Evolutionary conservation across 2,113 vertebrate species (phyloP).

Genomic region (Phaethon lepturus): DNA sequence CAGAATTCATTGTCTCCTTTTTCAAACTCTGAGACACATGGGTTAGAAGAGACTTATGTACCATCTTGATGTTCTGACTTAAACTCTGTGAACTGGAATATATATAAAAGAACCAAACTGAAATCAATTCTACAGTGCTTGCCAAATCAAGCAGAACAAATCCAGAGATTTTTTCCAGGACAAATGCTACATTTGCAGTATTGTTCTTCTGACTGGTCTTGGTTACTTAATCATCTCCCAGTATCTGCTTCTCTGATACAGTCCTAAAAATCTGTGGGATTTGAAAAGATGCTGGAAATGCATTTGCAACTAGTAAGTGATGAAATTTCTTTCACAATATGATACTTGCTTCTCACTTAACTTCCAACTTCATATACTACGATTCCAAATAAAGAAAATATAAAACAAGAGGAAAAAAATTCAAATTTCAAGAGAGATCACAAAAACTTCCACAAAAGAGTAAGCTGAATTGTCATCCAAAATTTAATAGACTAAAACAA

Average conservation of each 20-base stretch:
- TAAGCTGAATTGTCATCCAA: background rate
- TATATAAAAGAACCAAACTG: background rate
- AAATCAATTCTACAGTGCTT: background rate
- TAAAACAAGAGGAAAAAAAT: background rate
- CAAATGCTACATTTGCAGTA: background rate
- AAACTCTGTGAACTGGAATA: background rate
- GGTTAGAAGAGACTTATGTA: background rate
- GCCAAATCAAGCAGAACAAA: background rate
- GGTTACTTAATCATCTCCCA: background rate
- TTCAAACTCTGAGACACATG: background rate
- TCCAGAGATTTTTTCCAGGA: rapidly evolving
- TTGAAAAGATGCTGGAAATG: background rate
- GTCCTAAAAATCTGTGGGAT: background rate
- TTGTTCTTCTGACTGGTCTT: background rate
- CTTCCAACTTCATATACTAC: background rate
- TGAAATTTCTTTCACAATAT: background rate
- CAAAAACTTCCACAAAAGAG: background rate
- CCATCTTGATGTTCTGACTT: background rate
- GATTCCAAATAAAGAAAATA: background rate
- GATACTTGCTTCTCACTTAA: background rate
- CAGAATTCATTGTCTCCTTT: background rate
- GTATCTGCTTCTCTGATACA: background rate
- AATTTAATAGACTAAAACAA: background rate
- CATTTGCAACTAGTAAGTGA: background rate
- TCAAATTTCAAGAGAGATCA: background rate